A percentile compares a stretch with the other conserved stretches of the same genome.
phyloP scores from a whole-genome alignment of 2,888 invertebrate genomes.

The Cephus runcator region DNA sequence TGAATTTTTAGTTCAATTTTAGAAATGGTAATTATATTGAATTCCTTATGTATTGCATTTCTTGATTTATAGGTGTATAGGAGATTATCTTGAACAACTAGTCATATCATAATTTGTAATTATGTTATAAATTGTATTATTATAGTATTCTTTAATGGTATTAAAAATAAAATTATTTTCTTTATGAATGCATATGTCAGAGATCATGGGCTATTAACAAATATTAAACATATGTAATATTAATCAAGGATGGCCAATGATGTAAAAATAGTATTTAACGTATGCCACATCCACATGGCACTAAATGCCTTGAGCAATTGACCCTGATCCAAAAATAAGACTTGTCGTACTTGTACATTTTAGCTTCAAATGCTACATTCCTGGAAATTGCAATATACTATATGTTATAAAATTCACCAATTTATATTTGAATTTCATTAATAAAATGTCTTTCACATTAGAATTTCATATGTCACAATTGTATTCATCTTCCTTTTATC shows the following conservation, averaged over 20 bases:
- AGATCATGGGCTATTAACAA: neutral
- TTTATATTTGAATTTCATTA: neutral
- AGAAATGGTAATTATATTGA: neutral
- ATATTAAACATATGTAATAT: neutral
- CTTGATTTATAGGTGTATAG: neutral
- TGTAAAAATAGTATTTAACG: slow-evolving; percentile 35
- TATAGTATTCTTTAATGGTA: neutral
- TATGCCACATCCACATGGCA: slow-evolving; percentile 9
- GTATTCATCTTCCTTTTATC: neutral
- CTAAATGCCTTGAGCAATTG: slow-evolving; percentile 28
- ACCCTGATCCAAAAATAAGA: slow-evolving; percentile 30
- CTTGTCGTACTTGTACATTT: slow-evolving; percentile 4
- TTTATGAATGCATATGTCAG: neutral
- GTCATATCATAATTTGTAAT: neutral
- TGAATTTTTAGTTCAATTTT: neutral
- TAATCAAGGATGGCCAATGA: neutral
- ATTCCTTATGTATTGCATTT: neutral
- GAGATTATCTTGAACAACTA: neutral
- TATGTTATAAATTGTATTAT: neutral
- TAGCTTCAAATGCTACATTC: neutral
- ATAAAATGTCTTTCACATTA: neutral
- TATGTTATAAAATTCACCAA: neutral
- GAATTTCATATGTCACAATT: neutral
- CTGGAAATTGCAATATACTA: neutral
- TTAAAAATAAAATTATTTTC: neutral